Conservation (phyloP, 1,140 invertebrate genomes). For the Drosophila santomea region DNA sequence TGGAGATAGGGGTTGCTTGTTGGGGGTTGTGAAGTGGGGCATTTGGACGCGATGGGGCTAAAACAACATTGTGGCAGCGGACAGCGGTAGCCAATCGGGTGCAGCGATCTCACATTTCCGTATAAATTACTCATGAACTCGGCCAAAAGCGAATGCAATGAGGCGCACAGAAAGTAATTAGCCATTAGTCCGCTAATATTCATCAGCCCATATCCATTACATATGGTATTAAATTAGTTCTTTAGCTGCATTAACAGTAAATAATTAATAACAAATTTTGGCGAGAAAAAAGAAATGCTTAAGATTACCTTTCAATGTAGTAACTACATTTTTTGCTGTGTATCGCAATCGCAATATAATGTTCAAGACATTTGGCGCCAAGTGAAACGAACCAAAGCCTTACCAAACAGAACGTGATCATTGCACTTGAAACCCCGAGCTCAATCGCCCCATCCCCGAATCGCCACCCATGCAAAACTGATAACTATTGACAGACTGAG, state of each 20-base stretch:
- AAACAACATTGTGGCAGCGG: slow-evolving; percentile 42
- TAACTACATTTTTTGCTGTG: neutral
- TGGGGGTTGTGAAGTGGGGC: neutral
- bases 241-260: no score
- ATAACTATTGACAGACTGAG: slow-evolving; percentile 54
- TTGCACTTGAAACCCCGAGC: slow-evolving; percentile 28
- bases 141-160: slow-evolving; percentile 1
- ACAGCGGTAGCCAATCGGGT: slow-evolving; percentile 53
- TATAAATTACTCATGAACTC: slow-evolving; percentile 60
- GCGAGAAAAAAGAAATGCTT: no score
- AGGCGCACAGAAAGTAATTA: neutral
- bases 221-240: no score
- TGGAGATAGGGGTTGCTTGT: no score
- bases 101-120: slow-evolving; percentile 56
- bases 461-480: slow-evolving; percentile 34
- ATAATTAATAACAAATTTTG: neutral
- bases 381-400: slow-evolving; percentile 5
- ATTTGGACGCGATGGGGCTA: neutral
- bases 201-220: neutral
- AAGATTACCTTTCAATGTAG: no score
- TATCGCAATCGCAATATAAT: neutral
- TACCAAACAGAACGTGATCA: slow-evolving; percentile 26
- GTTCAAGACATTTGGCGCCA: slow-evolving; percentile 20
- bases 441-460: neutral
- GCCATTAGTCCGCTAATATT: neutral